These are phyloP conservation scores for Ornithoptera priamus DNA, from an alignment of 2,888 invertebrate genomes.

Conservation along the genomic window DNA sequence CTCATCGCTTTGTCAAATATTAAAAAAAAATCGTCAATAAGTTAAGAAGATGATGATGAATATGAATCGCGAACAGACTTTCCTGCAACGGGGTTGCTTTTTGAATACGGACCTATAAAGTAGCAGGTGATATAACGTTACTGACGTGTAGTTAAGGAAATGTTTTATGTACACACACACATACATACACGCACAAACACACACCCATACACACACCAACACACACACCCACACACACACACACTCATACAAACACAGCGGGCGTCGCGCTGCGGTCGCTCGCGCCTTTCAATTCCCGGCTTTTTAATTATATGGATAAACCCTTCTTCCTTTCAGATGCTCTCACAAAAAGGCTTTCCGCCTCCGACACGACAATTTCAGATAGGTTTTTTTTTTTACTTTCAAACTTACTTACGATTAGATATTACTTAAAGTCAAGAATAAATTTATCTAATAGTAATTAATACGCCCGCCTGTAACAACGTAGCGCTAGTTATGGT, in stretches of 20 bases:
- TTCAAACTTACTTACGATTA: not conserved
- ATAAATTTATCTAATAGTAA: no score
- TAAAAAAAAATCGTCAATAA: no score
- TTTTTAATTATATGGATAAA: slow-evolving; percentile 37
- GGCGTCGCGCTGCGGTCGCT: not conserved
- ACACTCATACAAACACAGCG: not conserved
- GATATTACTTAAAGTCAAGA: no score
- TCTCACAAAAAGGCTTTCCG: slow-evolving; percentile 30
- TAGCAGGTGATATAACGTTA: slow-evolving; percentile 8
- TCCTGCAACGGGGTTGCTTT: no score
- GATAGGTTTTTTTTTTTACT: slow-evolving; percentile 10
- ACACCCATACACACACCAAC: no score
- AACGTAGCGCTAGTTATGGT: no score
- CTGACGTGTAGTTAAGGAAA: slow-evolving; percentile 57
- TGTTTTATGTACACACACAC: slow-evolving; percentile 42
- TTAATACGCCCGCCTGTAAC: no score
- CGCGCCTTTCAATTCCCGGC: slow-evolving; percentile 28
- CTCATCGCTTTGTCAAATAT: no score
- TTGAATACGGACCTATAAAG: not conserved
- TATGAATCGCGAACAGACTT: no score
- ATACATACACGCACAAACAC: not conserved
- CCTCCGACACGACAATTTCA: slow-evolving; percentile 21
- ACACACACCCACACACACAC: no score
- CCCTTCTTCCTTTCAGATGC: slow-evolving; percentile 27
- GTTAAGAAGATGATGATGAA: no score